phyloP scores from a whole-genome alignment of 2,888 invertebrate species.

The Netelia virgata region DNA sequence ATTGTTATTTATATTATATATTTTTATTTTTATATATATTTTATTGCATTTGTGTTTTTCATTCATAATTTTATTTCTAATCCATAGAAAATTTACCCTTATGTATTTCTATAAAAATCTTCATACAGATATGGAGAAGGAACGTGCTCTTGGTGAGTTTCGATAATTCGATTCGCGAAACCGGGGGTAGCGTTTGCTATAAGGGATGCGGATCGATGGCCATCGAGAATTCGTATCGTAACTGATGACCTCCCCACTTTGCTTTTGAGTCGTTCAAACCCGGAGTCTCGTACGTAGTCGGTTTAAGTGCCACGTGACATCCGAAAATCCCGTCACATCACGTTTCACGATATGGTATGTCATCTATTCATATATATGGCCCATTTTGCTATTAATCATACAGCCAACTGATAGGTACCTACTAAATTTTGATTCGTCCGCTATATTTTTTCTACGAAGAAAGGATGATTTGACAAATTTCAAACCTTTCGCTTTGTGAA shows the following conservation, averaged over 20 bases:
- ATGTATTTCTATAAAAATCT: neutral
- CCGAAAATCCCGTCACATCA: slow-evolving; percentile 63
- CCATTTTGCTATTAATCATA: too few species aligned
- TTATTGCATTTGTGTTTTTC: too few species aligned
- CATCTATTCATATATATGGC: neutral
- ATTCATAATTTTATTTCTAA: too few species aligned
- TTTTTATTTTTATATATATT: too few species aligned
- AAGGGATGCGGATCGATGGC: slow-evolving; percentile 62
- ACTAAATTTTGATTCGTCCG: too few species aligned
- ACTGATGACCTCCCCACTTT: slow-evolving; percentile 23
- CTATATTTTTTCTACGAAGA: too few species aligned
- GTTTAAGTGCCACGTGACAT: slow-evolving; percentile 68
- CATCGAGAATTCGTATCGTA: slow-evolving; percentile 54
- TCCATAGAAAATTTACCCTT: neutral
- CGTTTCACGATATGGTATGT: slow-evolving; percentile 45
- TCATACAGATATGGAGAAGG: slow-evolving; percentile 36
- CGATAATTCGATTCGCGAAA: slow-evolving; percentile 69
- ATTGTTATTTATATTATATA: too few species aligned
- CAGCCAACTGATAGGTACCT: too few species aligned
- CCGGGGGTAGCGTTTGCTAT: slow-evolving; percentile 26
- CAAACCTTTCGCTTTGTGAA: too few species aligned
- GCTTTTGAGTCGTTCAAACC: slow-evolving; percentile 46
- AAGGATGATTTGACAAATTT: too few species aligned
- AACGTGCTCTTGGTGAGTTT: slow-evolving; percentile 65
- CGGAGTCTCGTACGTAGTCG: slow-evolving; percentile 65